These are phyloP conservation scores for Anolis sagrei DNA, from an alignment of 2,113 vertebrate species.

Conservation along the genomic window DNA sequence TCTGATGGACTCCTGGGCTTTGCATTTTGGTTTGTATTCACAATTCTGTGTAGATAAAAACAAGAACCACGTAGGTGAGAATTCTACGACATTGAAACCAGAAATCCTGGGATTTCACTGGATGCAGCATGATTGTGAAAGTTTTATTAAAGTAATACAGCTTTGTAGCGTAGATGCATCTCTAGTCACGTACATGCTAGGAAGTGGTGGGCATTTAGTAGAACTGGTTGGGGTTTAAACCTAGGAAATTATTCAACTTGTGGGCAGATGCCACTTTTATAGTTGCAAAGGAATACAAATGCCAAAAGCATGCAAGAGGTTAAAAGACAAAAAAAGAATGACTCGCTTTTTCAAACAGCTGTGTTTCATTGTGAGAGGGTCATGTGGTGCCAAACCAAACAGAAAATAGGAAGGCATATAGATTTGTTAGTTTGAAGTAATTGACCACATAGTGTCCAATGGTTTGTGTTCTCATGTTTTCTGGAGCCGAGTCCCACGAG, in stretches of 20 bases:
- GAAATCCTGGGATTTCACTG: too few relatives aligned
- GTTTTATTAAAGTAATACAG: too few relatives aligned
- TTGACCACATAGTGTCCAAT: constrained; percentile 84
- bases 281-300: constrained; percentile 43
- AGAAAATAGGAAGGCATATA: constrained; percentile 81
- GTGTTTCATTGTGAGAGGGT: constrained; percentile 76
- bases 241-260: constrained; percentile 19
- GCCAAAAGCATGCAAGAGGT: constrained; percentile 66
- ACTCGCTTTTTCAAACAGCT: constrained; percentile 77
- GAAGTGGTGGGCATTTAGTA: background rate
- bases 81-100: too few relatives aligned
- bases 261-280: constrained; percentile 38
- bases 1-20: too few relatives aligned
- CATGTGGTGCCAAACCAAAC: constrained; percentile 85
- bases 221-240: constrained; percentile 35
- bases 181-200: background rate
- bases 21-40: too few relatives aligned
- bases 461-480: constrained; percentile 84
- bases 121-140: too few relatives aligned
- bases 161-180: too few relatives aligned
- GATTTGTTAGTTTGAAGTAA: constrained; percentile 86
- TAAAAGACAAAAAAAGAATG: constrained; percentile 35
- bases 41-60: too few relatives aligned
- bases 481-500: constrained; percentile 83
- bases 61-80: too few relatives aligned